Percentiles rank a stretch among this genome's conserved stretches.
Evolutionary conservation across 2,888 invertebrate species (phyloP).

Genomic region (Drosophila subsilvestris): DNA sequence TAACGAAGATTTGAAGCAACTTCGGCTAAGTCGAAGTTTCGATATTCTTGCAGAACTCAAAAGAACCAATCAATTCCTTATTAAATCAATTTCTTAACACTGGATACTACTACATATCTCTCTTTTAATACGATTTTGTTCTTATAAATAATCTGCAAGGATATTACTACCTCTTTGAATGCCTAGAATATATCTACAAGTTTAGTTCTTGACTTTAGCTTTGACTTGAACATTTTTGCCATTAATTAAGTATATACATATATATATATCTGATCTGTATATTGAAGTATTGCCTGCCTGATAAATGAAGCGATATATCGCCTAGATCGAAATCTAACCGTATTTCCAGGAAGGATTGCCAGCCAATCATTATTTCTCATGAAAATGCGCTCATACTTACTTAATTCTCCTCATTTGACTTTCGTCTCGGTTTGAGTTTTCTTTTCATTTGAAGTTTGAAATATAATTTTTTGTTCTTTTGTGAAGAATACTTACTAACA

Average conservation of each 20-base stretch:
- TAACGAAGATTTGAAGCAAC: constrained; percentile 6
- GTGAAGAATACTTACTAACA: constrained; percentile 41
- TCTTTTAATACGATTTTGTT: neutral
- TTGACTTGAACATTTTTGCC: constrained; percentile 28
- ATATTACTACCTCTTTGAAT: constrained; percentile 20
- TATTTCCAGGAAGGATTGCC: constrained; percentile 33
- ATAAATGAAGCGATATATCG: constrained; percentile 19
- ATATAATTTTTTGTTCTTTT: constrained; percentile 21
- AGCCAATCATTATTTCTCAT: constrained; percentile 38
- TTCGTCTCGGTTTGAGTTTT: constrained; percentile 12
- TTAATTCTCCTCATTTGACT: constrained; percentile 6
- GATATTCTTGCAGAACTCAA: constrained; percentile 20
- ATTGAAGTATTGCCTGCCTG: constrained; percentile 39
- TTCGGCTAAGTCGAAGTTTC: constrained; percentile 27
- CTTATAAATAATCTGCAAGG: constrained; percentile 14
- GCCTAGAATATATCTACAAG: constrained; percentile 27
- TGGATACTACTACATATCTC: neutral
- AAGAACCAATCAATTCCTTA: neutral
- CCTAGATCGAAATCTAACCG: constrained; percentile 34
- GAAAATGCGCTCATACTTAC: constrained; percentile 62
- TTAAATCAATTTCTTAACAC: neutral
- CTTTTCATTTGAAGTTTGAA: constrained; percentile 8
- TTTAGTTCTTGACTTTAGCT: constrained; percentile 41
- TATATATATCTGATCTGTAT: constrained; percentile 12
- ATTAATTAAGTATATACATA: constrained; percentile 29